Evolutionary conservation across 2,113 vertebrate genomes (phyloP), one percentile per base, ranked within the genome.

Genomic region (Uropsilus gracilis): DNA sequence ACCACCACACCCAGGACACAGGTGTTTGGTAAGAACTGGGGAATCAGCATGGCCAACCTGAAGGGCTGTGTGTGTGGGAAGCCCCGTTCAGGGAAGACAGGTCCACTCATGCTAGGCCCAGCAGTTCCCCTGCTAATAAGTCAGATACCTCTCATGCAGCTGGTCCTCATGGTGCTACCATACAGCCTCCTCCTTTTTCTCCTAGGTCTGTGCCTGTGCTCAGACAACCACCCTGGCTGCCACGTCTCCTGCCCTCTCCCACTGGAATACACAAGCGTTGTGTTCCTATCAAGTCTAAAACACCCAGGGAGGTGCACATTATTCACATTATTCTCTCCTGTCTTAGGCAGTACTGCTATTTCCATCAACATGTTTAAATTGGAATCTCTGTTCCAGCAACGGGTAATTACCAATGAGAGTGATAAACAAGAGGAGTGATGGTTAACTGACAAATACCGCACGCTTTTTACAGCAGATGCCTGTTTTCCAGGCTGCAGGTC

Each of bases 91-190:
- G 26, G 22, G 24, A 26, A 26, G 44, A 50, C 26, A 8, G 53
- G 82, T 59, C 39, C 39, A 16, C 12, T 2, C 9, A 22, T 2
- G 8, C 18, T 8, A 4, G 61, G 44, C 39, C 28, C 46, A 57
- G 37, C 20, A 16, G n/a, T 6, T 34, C 24, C 4, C 76, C 50
- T 39, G 37, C 46, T 44, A 59, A 37, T 4, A 8, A 16, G 61
- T 7, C 11, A 4, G 32, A 9, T 16, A 22, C 18, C 26, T 17
- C 66, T 37, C 7, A 2, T 20, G 39, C 20, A 34, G 34, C 59
- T 39, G 30, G 32, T 34, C 46, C 8, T 20, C 11, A 3, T 7
- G 0, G 5, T 0, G 3, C 34, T 4, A 10, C n/a, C 50, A 55
- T 7, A 17, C 20, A 22, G 53, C 53, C 22, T 17, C 53, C 53